These are phyloP conservation scores for Erpetoichthys calabaricus DNA, from an alignment of 2,797 vertebrate species.

Conservation along the genomic window DNA sequence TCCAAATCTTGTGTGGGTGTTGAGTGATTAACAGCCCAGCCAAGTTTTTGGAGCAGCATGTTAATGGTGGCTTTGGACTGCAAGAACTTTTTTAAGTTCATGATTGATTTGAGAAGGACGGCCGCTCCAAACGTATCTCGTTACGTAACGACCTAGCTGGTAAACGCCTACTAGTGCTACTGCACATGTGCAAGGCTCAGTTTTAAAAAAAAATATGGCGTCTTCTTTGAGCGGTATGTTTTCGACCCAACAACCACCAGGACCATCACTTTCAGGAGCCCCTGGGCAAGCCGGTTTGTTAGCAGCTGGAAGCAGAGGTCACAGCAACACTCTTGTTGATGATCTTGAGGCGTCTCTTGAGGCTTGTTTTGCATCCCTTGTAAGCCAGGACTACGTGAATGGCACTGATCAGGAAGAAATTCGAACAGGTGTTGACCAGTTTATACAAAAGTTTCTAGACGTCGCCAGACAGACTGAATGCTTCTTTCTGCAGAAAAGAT, in stretches of 20 bases:
- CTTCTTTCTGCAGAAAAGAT: conserved; percentile 90
- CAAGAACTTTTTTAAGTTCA: too few relatives aligned
- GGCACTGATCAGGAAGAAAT: conserved; percentile 96
- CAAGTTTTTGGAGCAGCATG: too few relatives aligned
- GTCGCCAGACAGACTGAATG: conserved; percentile 93
- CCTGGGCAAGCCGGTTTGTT: conserved; percentile 56
- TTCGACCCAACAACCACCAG: conserved; percentile 49
- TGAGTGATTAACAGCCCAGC: too few relatives aligned
- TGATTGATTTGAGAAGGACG: too few relatives aligned
- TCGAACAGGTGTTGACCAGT: conserved; percentile 78
- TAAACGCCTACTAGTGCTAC: too few relatives aligned
- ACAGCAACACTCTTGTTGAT: conserved; percentile 70
- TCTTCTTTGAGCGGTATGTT: conserved; percentile 75
- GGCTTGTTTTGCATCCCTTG: conserved; percentile 93
- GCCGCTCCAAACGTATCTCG: too few relatives aligned
- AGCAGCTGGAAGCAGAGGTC: conserved; percentile 42
- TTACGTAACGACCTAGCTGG: too few relatives aligned
- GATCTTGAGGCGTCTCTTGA: conserved; percentile 89
- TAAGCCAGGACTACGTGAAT: conserved; percentile 94
- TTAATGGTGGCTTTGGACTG: too few relatives aligned
- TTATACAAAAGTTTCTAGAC: conserved; percentile 89
- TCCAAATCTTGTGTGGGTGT: too few relatives aligned
- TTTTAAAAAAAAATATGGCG: conserved; percentile 44
- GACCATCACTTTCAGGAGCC: conserved; percentile 40
- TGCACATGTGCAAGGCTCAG: conserved; percentile 10